Evolutionary conservation across 2,113 vertebrate species (phyloP), one percentile per base, ranked within the genome.

Genomic region (Sapayoa aenigma): DNA sequence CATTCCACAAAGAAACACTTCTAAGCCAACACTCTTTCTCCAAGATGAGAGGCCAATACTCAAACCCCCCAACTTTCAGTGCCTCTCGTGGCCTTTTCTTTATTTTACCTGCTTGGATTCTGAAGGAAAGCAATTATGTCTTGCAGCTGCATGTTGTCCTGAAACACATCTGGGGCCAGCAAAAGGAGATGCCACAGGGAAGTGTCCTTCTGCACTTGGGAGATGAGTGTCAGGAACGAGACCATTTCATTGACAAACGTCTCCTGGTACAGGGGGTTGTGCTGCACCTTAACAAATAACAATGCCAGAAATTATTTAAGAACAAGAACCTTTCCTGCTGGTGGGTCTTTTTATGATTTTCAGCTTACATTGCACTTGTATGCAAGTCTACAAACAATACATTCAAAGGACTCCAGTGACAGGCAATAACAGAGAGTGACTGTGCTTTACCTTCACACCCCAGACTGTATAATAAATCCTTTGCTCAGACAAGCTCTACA

Each of bases 101-200:
- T 50, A 41, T 35, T 93, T 97, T 95, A 98, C 98, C 97, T 98
- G 93, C 92, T 97, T 72, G 96, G 68, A 47, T 97, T 93, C 76
- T 67, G 97, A 93, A 98, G 96, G 44, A 97, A 89, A 72, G 90
- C 83, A 71, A 89, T 81, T 23, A 97, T 52, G 33, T 94, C 94
- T 72, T 35, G 88, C 55, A 97, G 62, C 3, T 91, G 84, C 9
- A 72, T 66, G 41, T 80, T 92, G 82, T 96, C 96, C 87, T 96
- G 96, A 69, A 97, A 89, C n/a, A 97, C 78, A 21, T 97, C 95
- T 63, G 98, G 97, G 59, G 97, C 88, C 89, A 96, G 96, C 17
- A 98, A 92, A 42, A 98, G 97, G 44, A 98, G 86, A 39, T 97
- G 97, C 98, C 98, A 98, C 52, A 98, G 33, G n/a, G 94, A 94